Evolutionary conservation across 1,140 invertebrate genomes (phyloP).

Genomic region (Cyrtorhinus lividipennis): DNA sequence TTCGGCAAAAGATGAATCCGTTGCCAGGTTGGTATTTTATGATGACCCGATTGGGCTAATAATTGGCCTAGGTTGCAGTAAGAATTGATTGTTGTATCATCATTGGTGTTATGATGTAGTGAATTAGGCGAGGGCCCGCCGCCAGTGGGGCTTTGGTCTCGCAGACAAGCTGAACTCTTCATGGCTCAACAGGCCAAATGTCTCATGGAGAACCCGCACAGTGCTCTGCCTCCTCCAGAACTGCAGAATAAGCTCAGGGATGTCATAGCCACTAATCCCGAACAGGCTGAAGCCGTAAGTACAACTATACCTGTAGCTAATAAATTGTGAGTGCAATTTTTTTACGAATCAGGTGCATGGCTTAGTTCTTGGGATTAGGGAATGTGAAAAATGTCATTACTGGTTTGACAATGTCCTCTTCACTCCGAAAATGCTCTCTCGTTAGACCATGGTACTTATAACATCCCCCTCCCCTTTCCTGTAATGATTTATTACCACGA

Average conservation of each 20-base stretch:
- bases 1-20: neutral
- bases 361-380: no score
- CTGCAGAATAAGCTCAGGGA: constrained; percentile 60
- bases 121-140: neutral
- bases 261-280: constrained; percentile 63
- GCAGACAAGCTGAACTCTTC: constrained; percentile 73
- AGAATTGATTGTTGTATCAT: no score
- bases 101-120: no score
- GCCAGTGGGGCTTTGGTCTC: constrained; percentile 45
- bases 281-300: constrained; percentile 65
- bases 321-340: no score
- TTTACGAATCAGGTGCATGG: no score
- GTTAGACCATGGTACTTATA: no score
- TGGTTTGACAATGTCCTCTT: neutral
- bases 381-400: constrained; percentile 15
- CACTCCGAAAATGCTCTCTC: no score
- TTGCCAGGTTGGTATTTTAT: neutral
- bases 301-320: constrained; percentile 8
- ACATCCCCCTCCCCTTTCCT: no score
- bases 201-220: constrained; percentile 61
- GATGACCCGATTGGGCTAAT: no score
- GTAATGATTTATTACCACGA: no score
- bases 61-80: no score
- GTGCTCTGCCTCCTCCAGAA: constrained; percentile 56
- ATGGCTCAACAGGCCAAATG: constrained; percentile 70